Base-by-base conservation (phyloP, 1,140 invertebrate species). In the Drosophila equinoxialis region DNA sequence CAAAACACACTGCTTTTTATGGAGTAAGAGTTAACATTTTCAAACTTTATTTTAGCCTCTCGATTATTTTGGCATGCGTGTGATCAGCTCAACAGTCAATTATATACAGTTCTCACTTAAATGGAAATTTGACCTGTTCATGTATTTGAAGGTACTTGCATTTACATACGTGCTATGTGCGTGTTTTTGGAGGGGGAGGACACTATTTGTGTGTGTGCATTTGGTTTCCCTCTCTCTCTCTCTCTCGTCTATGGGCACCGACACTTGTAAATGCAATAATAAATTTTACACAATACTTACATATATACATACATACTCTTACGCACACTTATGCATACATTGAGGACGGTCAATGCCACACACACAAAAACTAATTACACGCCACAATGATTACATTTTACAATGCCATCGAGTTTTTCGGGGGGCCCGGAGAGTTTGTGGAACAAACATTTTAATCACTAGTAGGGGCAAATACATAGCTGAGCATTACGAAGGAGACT, bases 381-480 rank as follows among this genome's bases (percentile, higher is more conserved):
- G 84, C 84, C 84, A 89, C 80, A 87, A 89, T 84, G 80, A 87
- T 87, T 87, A 89, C 73, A 89, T 87, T 83, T 89, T 89, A 83
- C 79, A 83, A 73, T 65, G 71, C 76, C 76, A 87, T 79, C 48
- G 71, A 87, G 83, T 65, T 55, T 72, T 61, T 26, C 6, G 20
- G 10, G 7, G n/a, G n/a, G 20, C 20, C 20, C 1, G 1, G 13
- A 2, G 23, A 6, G 39, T 13, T 30, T 39, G 11, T 4, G 7
- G 6, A 42, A 30, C 6, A 62, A 42, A 62, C 26, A 55, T 14
- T 57, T 57, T 17, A 23, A 17, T 30, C 30, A 13, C 55, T 1
- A 23, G 42, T 23, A 20, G 35, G 51, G 35, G 64, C 45, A 76
- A 77, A 61, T 17, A 17, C 17, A 17, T 65, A 17, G 45, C 48